Base-by-base conservation (phyloP, 2,113 vertebrate genomes). In the Rhinoderma darwinii region DNA sequence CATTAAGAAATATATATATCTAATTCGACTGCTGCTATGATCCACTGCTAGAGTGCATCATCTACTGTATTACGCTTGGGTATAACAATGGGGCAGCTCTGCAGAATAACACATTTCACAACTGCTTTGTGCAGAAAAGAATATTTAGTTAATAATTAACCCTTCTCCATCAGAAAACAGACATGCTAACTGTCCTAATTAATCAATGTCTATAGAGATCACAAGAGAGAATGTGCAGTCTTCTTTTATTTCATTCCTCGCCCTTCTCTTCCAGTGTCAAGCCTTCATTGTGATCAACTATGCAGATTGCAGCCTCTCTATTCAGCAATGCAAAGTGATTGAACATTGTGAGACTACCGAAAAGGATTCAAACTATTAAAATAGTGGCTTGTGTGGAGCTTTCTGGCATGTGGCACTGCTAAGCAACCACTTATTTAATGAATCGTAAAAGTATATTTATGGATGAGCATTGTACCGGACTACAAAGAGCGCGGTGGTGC, bases 201-300 rank as follows among this genome's bases (percentile, higher is more conserved):
- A 93, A 96, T 95, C 94, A 93, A 89, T 75, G 92, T 94, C 92
- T 90, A 73, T 83, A 63, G 72, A 88, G 89, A 83, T 59, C 18
- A 59, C 89, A 91, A 89, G 92, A 89, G 83, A 91, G 66, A 91
- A 87, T 82, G 81, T 83, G 88, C 88, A 50, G 11, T 82, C n/a
- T 41, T 0, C 0, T 77, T 73, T 90, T 88, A 74, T 82, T 89
- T 89, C 77, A 88, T 90, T 89, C 86, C 83, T 89, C 92, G 89
- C 84, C 82, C 63, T 89, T 89, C 87, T 61, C 79, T 89, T 83
- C 78, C 85, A 89, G 89, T 50, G 79, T 37, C 79, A 91, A 84
- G 84, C 66, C 86, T 89, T 85, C 88, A 85, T 91, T 84, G 80
- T 75, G 56, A 89, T 88, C 84, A 88, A 76, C 85, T 30, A 86